These are phyloP conservation scores for Zapus hudsonius DNA, from an alignment of 2,113 vertebrate genomes.

Conservation along the genomic window DNA sequence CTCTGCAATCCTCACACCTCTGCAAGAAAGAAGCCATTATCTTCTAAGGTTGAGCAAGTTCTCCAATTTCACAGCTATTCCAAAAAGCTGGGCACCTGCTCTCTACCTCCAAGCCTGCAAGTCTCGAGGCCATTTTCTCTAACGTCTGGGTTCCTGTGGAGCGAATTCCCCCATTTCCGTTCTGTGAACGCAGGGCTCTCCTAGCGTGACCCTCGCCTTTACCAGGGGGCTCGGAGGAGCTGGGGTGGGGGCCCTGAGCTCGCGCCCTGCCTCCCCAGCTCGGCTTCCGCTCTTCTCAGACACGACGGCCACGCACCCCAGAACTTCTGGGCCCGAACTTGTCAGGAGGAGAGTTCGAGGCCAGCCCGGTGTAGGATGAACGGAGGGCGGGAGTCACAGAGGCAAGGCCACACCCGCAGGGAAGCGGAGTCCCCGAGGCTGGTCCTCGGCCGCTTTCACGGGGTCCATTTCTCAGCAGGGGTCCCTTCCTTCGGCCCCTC, in stretches of 20 bases:
- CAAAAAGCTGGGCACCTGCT: background rate
- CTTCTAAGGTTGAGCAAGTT: slow-evolving; percentile 1
- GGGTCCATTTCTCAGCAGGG: background rate
- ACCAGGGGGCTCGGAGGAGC: background rate
- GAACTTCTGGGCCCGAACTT: background rate
- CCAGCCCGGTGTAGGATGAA: background rate
- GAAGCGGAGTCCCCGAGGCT: background rate
- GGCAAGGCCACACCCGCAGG: background rate
- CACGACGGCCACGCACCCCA: background rate
- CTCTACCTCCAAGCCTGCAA: background rate
- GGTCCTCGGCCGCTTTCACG: background rate
- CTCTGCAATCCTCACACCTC: background rate
- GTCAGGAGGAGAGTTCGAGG: background rate
- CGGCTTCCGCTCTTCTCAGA: slow-evolving; percentile 28
- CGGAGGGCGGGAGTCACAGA: background rate
- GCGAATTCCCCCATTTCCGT: background rate
- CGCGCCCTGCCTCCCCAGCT: background rate
- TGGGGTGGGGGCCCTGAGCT: background rate
- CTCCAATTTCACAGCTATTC: background rate
- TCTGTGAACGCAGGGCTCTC: background rate
- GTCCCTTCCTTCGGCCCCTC: background rate
- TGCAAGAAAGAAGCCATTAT: background rate
- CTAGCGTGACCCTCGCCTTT: background rate
- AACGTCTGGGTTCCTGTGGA: background rate
- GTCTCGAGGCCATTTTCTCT: background rate